A percentile compares a stretch with the other conserved stretches of the same genome.
Conservation (phyloP, 2,888 invertebrate species). For the Schizotus pectinicornis region DNA sequence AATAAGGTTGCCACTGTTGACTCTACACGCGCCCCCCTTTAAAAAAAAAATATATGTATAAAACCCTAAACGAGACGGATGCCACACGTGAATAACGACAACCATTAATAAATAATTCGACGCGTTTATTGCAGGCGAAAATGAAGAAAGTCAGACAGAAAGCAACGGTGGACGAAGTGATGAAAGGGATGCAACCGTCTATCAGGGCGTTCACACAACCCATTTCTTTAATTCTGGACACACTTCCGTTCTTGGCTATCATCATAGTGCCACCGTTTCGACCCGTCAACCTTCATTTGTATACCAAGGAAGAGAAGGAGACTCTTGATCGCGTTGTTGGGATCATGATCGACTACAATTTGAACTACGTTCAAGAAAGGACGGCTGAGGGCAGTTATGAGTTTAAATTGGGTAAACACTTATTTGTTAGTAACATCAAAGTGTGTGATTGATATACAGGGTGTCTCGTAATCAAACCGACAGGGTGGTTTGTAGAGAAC, state of each 20-base stretch:
- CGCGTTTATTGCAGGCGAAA: conserved; percentile 60
- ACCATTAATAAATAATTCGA: not conserved
- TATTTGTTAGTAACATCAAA: conserved; percentile 2
- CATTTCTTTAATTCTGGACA: conserved; percentile 67
- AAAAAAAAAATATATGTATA: not conserved
- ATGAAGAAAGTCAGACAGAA: conserved; percentile 60
- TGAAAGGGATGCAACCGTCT: conserved; percentile 67
- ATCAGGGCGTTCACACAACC: conserved; percentile 59
- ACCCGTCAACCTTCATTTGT: conserved; percentile 75
- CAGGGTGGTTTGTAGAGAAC: no score
- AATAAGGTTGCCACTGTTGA: conserved; percentile 14
- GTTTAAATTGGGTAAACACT: conserved; percentile 58
- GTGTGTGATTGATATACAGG: no score
- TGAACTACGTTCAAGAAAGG: conserved; percentile 83
- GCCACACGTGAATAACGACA: no score
- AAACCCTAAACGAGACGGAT: no score
- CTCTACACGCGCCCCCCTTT: not conserved
- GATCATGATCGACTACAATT: conserved; percentile 88
- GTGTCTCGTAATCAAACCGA: no score
- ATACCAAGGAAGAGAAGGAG: conserved; percentile 73
- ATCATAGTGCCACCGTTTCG: conserved; percentile 77
- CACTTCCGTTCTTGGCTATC: conserved; percentile 73
- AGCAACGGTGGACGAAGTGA: conserved; percentile 66
- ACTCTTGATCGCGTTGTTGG: conserved; percentile 75
- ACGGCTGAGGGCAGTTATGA: conserved; percentile 78